Evolutionary conservation across 1,140 invertebrate genomes (phyloP), one percentile per base, ranked within the genome.

Genomic region (Drosophila seguyi): DNA sequence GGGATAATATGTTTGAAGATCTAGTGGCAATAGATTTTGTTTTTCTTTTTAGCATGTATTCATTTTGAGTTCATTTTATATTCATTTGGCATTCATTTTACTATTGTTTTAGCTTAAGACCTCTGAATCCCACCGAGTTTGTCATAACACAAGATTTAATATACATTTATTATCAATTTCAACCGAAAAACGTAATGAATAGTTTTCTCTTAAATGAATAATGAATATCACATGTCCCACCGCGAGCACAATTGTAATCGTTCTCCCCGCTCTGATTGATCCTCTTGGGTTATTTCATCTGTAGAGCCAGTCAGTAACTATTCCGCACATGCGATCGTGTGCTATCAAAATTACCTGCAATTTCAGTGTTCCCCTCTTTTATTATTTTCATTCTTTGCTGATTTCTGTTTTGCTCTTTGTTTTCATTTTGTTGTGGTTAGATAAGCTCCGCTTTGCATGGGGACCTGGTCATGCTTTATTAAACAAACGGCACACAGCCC

Each of bases 381-480:
- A n/a, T 57, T 57, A 41, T 42, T 63, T 63, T 42, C 7, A 42
- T 41, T 44, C 20, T 25, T 65, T 65, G 56, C 61, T 44, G 39
- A 65, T 44, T 65, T 65, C 22, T 52, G 36, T 69, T 67, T 27
- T 31, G 36, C 22, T 20, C 48, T 52, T 67, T 68, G 47, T 71
- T 39, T 65, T 52, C 1, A 20, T 36, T 68, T 66, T 41, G 22
- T 71, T 72, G 18, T 25, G 10, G 50, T 71, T 71, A 72, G 69
- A 72, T 72, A 72, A 72, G 69, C 66, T 38, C 48, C 29, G 53
- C 69, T 73, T 73, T 73, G 69, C 67, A 73, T 72, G 69, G 66
- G 67, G 38, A 48, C 45, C 31, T 27, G 71, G 72, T 76, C 73
- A 76, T 71, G 75, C 75, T 77, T 71, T 78, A 78, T 69, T 78